Percentiles rank a stretch among this genome's conserved stretches.
Conservation (phyloP, 1,140 invertebrate genomes). For the Eriosoma lanigerum region DNA sequence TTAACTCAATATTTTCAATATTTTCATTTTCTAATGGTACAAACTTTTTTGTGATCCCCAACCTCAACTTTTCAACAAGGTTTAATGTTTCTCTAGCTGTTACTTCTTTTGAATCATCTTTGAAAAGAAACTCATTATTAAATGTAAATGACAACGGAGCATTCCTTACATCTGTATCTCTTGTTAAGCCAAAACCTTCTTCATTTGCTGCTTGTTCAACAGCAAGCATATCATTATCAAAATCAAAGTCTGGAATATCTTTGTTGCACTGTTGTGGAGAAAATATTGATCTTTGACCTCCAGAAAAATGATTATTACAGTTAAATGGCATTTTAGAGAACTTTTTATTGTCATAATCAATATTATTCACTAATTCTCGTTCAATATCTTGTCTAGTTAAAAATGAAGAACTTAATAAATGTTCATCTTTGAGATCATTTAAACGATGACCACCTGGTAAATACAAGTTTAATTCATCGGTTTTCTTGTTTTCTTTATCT, state of each 20-base stretch:
- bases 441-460: conserved; percentile 42
- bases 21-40: conserved; percentile 41
- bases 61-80: conserved; percentile 74
- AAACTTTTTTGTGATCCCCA: conserved; percentile 63
- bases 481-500: conserved; percentile 51
- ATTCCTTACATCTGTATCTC: conserved; percentile 63
- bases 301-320: conserved; percentile 46
- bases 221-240: conserved; percentile 67
- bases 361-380: conserved; percentile 35
- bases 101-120: conserved; percentile 77
- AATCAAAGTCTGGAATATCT: conserved; percentile 61
- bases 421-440: conserved; percentile 49
- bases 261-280: conserved; percentile 69
- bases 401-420: conserved; percentile 46
- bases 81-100: conserved; percentile 74
- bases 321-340: conserved; percentile 58
- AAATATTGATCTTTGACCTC: conserved; percentile 65
- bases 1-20: conserved; percentile 45
- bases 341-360: conserved; percentile 32
- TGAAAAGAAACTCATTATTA: conserved; percentile 65
- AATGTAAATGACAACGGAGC: conserved; percentile 69
- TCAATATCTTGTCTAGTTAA: conserved; percentile 49
- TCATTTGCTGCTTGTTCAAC: conserved; percentile 65
- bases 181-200: conserved; percentile 65
- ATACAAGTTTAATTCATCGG: conserved; percentile 44